phyloP scores from a whole-genome alignment of 2,113 vertebrate species.

The Tragelaphus buxtoni region DNA sequence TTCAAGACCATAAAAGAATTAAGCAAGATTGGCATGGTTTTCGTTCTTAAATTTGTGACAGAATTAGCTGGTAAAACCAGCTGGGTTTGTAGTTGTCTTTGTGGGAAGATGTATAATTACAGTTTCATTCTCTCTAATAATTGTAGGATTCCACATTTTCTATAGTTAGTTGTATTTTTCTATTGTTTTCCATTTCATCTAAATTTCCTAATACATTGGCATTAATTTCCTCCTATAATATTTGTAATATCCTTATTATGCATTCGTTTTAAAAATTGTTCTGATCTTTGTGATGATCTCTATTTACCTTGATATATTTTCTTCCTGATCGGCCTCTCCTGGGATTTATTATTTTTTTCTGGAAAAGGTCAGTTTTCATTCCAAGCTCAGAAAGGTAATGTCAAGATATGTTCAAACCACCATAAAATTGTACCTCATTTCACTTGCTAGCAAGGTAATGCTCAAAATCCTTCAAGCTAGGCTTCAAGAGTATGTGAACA shows the following conservation, averaged over 20 bases:
- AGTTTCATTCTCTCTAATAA: slow-evolving; percentile 44
- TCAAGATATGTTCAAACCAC: neutral
- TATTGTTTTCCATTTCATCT: slow-evolving; percentile 37
- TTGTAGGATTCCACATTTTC: slow-evolving; percentile 44
- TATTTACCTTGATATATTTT: neutral
- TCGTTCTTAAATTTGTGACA: neutral
- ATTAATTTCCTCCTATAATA: neutral
- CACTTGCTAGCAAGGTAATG: neutral
- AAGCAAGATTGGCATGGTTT: neutral
- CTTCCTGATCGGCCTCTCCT: neutral
- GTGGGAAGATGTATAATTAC: slow-evolving; percentile 52
- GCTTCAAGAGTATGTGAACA: neutral
- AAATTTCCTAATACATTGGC: neutral
- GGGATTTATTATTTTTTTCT: neutral
- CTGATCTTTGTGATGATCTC: neutral
- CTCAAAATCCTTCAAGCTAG: neutral
- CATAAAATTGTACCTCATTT: neutral
- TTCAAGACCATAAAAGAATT: neutral
- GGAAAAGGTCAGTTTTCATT: neutral
- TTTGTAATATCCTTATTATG: neutral
- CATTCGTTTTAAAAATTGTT: neutral
- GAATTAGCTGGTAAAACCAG: slow-evolving; percentile 34
- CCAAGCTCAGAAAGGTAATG: neutral
- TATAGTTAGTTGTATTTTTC: neutral
- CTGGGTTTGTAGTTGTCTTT: slow-evolving; percentile 8